Evolutionary conservation across 2,888 invertebrate species (phyloP).

Genomic region (Cataglyphis albicans): DNA sequence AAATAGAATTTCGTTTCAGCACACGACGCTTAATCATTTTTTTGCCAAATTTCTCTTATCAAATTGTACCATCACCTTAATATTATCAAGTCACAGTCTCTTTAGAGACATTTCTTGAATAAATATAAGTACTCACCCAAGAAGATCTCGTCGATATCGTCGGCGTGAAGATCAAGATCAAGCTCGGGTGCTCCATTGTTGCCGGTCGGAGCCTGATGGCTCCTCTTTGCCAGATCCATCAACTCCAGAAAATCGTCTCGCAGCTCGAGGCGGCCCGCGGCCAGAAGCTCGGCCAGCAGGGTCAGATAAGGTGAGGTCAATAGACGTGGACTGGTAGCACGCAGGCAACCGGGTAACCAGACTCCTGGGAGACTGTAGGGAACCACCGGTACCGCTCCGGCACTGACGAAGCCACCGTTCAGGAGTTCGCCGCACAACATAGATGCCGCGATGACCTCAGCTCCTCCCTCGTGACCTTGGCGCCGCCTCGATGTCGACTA

Average conservation of each 20-base stretch:
- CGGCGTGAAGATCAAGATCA: slow-evolving; percentile 79
- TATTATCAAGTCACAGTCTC: neutral
- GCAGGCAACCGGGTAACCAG: slow-evolving; percentile 84
- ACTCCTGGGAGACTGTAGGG: slow-evolving; percentile 84
- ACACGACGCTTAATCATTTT: neutral
- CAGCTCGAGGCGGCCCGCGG: slow-evolving; percentile 79
- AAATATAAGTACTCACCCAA: slow-evolving; percentile 80
- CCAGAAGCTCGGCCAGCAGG: slow-evolving; percentile 83
- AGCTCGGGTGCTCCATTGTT: slow-evolving; percentile 78
- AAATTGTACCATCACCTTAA: neutral
- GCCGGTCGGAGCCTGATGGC: slow-evolving; percentile 72
- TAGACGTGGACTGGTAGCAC: slow-evolving; percentile 81
- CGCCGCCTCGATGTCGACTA: slow-evolving; percentile 69
- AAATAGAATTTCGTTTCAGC: neutral
- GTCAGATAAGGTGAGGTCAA: slow-evolving; percentile 83
- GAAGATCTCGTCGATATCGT: slow-evolving; percentile 83
- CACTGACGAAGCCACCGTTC: slow-evolving; percentile 85
- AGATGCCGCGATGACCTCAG: slow-evolving; percentile 81
- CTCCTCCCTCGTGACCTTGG: slow-evolving; percentile 78
- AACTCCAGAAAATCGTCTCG: slow-evolving; percentile 60
- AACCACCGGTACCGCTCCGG: slow-evolving; percentile 85
- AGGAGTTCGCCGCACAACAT: slow-evolving; percentile 86
- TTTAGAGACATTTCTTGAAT: neutral
- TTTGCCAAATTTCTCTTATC: neutral
- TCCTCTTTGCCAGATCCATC: slow-evolving; percentile 79